Base-by-base conservation (phyloP, 2,797 vertebrate genomes). In the Manis crassicaudata region DNA sequence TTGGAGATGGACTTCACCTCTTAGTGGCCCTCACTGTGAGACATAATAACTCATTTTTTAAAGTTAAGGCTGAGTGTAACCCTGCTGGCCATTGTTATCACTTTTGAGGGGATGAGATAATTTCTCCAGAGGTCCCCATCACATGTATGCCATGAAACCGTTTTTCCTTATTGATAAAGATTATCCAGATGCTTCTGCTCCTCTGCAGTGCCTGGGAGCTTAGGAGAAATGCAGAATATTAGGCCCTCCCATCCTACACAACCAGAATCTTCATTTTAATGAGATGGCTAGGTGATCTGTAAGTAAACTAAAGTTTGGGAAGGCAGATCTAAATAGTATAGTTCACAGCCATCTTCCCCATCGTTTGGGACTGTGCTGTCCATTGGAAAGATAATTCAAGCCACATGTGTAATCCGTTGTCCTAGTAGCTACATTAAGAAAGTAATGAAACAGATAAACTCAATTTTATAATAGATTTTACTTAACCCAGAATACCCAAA, bases 371-470 rank as follows among this genome's bases (percentile, higher is more conserved):
- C 25, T n/a, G n/a, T 1, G 2, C 16, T 81, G 60, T 50, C 81
- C 56, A 25, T 21, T 89, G 60, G 37, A 90, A 87, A 67, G 56
- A 50, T 46, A 81, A 60, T 72, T 27, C 1, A 9, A 88, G 50
- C 60, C 54, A 43, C n/a, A 29, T 29, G 77, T 87, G 29, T 58
- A 46, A 84, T 68, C 76, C 6, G 7, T 73, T 77, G 68, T 94
- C 20, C 60, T 77, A 23, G 89, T 68, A 88, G 70, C 70, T 35
- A 11, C 63, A 56, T 95, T 58, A 27, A 73, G 93, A 86, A 93
- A 73, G 46, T 54, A 68, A 80, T 20, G 50, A 83, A 68, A 91
- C 75, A 75, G 73, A 40, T 94, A 67, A 87, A 88, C 76, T 91
- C 40, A 27, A 65, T 82, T 95, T 83, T 76, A 60, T 83, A 89